Conservation (phyloP, 2,888 invertebrate genomes). For the Xestia xanthographa region DNA sequence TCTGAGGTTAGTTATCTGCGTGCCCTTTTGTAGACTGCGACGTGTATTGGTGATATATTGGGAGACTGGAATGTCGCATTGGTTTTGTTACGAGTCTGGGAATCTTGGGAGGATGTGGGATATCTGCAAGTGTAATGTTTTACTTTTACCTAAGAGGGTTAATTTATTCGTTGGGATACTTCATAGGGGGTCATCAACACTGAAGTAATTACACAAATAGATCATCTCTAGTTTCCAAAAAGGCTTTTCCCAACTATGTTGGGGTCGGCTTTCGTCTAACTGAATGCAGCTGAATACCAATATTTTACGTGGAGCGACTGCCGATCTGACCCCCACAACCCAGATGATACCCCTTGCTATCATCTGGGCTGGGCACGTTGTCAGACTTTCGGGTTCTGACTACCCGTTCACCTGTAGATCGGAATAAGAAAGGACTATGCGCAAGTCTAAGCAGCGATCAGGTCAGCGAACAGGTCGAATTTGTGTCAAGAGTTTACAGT, state of each 20-base stretch:
- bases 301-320: neutral
- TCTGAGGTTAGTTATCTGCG: slow-evolving; percentile 39
- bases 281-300: neutral
- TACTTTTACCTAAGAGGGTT: too few species aligned
- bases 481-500: too few species aligned
- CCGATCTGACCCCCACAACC: neutral
- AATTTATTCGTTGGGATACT: neutral
- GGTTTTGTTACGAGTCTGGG: neutral
- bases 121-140: neutral
- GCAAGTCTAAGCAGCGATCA: neutral
- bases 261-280: neutral
- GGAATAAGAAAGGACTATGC: neutral
- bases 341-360: neutral
- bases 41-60: neutral
- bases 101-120: neutral
- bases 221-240: neutral
- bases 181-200: neutral
- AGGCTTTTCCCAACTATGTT: neutral
- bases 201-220: too few species aligned
- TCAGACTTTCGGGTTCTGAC: neutral
- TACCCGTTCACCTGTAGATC: neutral
- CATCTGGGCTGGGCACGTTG: neutral
- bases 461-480: neutral
- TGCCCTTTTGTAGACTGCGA: slow-evolving; percentile 41
- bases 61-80: neutral